These are phyloP conservation scores for Chionodraco myersi DNA, from an alignment of 2,113 vertebrate genomes.

Conservation along the genomic window DNA sequence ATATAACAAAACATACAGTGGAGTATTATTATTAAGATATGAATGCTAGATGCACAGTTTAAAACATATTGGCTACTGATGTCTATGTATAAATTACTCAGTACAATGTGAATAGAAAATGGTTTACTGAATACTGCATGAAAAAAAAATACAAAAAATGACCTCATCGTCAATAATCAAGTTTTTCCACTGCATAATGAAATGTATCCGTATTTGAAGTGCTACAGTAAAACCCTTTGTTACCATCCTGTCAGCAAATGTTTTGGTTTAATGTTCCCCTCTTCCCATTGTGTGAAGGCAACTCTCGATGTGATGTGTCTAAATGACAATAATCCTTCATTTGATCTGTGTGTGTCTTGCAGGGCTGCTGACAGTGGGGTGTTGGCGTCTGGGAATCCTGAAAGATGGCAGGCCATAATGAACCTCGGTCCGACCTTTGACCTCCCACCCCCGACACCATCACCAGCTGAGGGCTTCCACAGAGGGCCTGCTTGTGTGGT, in stretches of 20 bases:
- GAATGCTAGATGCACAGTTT: background rate
- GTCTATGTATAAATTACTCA: no score
- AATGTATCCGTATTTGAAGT: background rate
- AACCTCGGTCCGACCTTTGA: constrained; percentile 68
- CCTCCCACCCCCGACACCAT: constrained; percentile 38
- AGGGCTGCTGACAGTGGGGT: constrained; percentile 44
- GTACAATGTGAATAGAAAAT: no score
- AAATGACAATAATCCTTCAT: constrained; percentile 62
- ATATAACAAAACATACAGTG: no score
- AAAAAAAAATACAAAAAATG: background rate
- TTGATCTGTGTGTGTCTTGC: constrained; percentile 41
- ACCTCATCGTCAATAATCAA: background rate
- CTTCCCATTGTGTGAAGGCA: background rate
- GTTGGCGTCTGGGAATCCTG: constrained; percentile 51
- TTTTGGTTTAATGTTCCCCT: background rate
- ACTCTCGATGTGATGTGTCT: constrained; percentile 10
- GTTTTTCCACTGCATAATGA: background rate
- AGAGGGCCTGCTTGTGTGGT: constrained; percentile 52
- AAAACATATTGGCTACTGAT: background rate
- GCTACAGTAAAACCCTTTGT: background rate
- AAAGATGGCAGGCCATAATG: constrained; percentile 62
- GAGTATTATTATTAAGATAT: no score
- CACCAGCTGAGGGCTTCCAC: constrained; percentile 64
- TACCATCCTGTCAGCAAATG: background rate
- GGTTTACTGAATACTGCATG: no score